Base-by-base conservation (phyloP, 1,140 invertebrate species). In the Piezodorus guildinii region DNA sequence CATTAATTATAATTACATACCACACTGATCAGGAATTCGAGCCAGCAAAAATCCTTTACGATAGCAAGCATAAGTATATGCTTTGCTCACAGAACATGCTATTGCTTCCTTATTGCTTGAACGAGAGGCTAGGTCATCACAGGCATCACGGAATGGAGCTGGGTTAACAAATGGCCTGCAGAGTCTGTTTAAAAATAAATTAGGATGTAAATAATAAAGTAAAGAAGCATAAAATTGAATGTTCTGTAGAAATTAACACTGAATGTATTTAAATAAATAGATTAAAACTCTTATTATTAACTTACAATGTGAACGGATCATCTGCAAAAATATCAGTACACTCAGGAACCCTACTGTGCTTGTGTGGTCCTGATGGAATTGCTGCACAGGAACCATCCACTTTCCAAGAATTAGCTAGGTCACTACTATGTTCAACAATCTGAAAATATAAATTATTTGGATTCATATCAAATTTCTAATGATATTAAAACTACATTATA, bases 61-160 rank as follows among this genome's bases (percentile, higher is more conserved):
- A 10, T n/a, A 15, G 27, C 61, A 62, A 17, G 25, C 45, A 16
- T n/a, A 21, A 17, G 27, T 78, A 71, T 88, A 88, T 0, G 79
- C 81, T 3, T 73, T 64, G 0, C 80, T 82, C 39, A 85, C 76
- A 21, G 77, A 71, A 65, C 85, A 86, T 4, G 81, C 77, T 25
- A 77, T 77, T 3, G 77, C 62, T 58, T 80, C 78, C 58, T 78
- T 78, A 46, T 77, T 63, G 14, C 19, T 74, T 19, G 77, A 74
- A 4, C 76, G 73, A 16, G 61, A 14, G 1, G 62, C 21, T 0
- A 79, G 73, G 2, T 83, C 79, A 67, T 85, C 81, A 68, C 87
- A 90, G 21, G 81, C 83, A 69, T 79, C 76, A 67, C 84, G 83
- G 73, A 73, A 80, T 34, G 62, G 60, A 51, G 66, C 65, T 30